Base-by-base conservation (phyloP, 2,888 invertebrate genomes). In the Teleogryllus oceanicus region DNA sequence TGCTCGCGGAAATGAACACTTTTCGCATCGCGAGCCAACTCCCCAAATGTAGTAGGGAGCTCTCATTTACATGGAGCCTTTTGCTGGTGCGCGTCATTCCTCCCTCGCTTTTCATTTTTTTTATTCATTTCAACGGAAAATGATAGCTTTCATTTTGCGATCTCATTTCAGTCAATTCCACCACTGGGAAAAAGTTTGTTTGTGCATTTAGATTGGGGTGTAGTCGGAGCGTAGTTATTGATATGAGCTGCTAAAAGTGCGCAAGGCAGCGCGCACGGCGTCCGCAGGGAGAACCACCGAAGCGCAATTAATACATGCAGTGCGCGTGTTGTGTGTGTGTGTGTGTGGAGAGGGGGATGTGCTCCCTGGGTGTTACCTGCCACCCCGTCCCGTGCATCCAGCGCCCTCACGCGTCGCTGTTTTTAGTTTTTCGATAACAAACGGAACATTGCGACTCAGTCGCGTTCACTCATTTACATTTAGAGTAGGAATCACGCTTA, bases 91-190 rank as follows among this genome's bases (percentile, higher is more conserved):
- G 24, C 79, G 20, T 21, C 80, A 12, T 74, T 13, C 49, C n/a
- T 74, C 50, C 37, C 49, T 37, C 20, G 20, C 16, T 37, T 37
- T 76, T 18, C 13, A 24, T 76, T 37, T 24, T 49, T 18, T 24
- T 37, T 76, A 76, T 49, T 77, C 49, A 21, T 21, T 50, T 49
- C 50, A 74, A 77, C 78, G 21, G 51, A 78, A 75, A 81, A 80
- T 81, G 80, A 81, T 81, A 77, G 81, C 80, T 79, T 80, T 79
- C 79, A 80, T 80, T 80, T 81, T 80, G 79, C 77, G 62, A 80
- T 80, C 80, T 77, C 78, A 80, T 81, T 78, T 78, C 78, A 74
- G 77, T 62, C 79, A 79, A 80, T 80, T 78, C 80, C 78, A 78
- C 78, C 78, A 78, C 62, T 12, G 62, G 62, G 62, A 62, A 62